Evolutionary conservation across 1,140 invertebrate species (phyloP).

Genomic region (Drosophila lacertosa): DNA sequence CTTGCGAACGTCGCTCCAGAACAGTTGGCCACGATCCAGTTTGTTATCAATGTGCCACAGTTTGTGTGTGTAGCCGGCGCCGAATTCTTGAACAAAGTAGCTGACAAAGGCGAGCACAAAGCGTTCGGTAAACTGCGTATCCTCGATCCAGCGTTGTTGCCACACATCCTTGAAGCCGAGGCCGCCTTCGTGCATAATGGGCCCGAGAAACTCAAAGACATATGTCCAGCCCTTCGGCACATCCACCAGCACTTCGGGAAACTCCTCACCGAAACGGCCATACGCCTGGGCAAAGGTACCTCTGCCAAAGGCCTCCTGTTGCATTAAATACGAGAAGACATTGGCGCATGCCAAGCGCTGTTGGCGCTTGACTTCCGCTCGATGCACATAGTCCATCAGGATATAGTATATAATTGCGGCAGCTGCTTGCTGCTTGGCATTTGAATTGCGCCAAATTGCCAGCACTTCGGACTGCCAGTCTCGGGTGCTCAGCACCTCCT

Average conservation of each 20-base stretch:
- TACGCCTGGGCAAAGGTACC: constrained; percentile 57
- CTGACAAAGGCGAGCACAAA: constrained; percentile 70
- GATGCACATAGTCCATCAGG: constrained; percentile 68
- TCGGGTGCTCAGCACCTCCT: constrained; percentile 56
- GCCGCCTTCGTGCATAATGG: constrained; percentile 59
- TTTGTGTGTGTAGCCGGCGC: constrained; percentile 66
- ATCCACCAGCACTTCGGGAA: constrained; percentile 69
- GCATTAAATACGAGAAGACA: constrained; percentile 61
- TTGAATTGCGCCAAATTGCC: constrained; percentile 44
- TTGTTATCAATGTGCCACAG: constrained; percentile 75
- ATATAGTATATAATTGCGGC: constrained; percentile 52
- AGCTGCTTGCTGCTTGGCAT: constrained; percentile 47
- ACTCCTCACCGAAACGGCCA: constrained; percentile 55
- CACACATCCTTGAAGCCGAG: constrained; percentile 70
- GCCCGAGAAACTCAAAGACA: constrained; percentile 76
- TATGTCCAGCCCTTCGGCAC: constrained; percentile 77
- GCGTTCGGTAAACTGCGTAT: constrained; percentile 47
- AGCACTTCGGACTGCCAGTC: constrained; percentile 64
- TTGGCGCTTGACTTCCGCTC: constrained; percentile 43
- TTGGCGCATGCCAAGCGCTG: constrained; percentile 63
- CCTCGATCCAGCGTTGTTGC: constrained; percentile 62
- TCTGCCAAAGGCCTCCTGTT: constrained; percentile 55
- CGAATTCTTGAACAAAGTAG: constrained; percentile 75
- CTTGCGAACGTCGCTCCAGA: constrained; percentile 60
- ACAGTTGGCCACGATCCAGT: constrained; percentile 65